Base-by-base conservation (phyloP, 2,888 invertebrate genomes). In the Dasypolia templi region DNA sequence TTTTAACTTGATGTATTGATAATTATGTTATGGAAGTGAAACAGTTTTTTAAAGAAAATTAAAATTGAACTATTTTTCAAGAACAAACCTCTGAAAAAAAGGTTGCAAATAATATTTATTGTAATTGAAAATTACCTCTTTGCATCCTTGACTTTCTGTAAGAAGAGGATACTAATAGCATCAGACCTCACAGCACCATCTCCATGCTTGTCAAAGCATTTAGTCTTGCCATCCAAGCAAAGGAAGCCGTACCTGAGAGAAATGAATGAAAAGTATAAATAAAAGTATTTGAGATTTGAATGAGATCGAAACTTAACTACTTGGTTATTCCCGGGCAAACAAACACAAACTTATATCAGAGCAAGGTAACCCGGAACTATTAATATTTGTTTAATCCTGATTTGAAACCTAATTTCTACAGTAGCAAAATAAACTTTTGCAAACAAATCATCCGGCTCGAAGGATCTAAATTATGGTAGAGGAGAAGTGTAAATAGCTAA, bases 161-260 rank as follows among this genome's bases (percentile, higher is more conserved):
- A 88, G 70, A 97, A 97, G 3, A 98, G 82, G 0, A 97, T 96
- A 65, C 95, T 96, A 2, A 98, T 92, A 0, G 97, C 97, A 91
- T 98, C 98, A 68, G 98, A 97, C 61, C 98, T 96, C 0, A 97
- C 97, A 84, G 97, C 98, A 0, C 98, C 98, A 87, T 97, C 96
- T 6, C 97, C 98, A 62, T 97, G 95, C 61, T 97, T 97, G 91
- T 99, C 99, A 91, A 99, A 99, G 0, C 98, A 97, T 87, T 98
- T 98, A 89, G 99, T 99, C 76, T 96, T 97, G 0, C 99, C 99
- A 82, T 99, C 98, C 1, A 89, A 67, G 29, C 91, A 89, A 3
- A 91, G 70, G 35, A 89, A 87, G 5, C 89, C 92, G 9, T 84
- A 87, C 63, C 90, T 92, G 85, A 4, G 75, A n/a, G 17, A 64